These are phyloP conservation scores for Artibeus lituratus DNA, from an alignment of 2,797 vertebrate species.

Conservation along the genomic window DNA sequence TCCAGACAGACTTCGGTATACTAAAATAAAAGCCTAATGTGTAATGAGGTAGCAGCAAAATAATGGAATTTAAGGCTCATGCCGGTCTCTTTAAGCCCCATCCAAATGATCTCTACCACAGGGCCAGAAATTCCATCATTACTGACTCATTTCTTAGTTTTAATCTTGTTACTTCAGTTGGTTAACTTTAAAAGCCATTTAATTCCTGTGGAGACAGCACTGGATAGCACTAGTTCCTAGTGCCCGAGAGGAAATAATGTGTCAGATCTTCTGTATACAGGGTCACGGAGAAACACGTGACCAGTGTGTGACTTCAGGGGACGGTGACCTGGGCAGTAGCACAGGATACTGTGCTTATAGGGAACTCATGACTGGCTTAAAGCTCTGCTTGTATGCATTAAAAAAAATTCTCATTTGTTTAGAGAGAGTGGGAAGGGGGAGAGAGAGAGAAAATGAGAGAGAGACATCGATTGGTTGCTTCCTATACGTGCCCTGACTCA, in stretches of 20 bases:
- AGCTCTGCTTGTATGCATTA: not conserved
- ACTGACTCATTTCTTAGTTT: not conserved
- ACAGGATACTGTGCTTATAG: not conserved
- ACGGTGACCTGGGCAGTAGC: not conserved
- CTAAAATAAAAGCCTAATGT: not conserved
- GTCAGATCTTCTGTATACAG: not conserved
- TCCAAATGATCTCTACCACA: not conserved
- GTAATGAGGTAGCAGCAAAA: not conserved
- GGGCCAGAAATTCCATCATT: not conserved
- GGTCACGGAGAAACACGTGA: fast-evolving
- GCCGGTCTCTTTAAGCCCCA: not conserved
- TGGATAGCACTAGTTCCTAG: not conserved
- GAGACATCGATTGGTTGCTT: no score
- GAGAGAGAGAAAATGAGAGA: not conserved
- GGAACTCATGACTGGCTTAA: not conserved
- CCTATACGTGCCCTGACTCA: not conserved
- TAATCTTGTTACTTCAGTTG: not conserved
- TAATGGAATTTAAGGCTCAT: not conserved
- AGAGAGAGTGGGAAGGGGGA: not conserved
- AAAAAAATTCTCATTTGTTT: not conserved
- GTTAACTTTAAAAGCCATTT: not conserved
- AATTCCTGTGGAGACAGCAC: not conserved
- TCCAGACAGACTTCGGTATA: no score
- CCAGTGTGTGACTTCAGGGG: not conserved
- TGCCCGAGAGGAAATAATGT: not conserved